Evolutionary conservation across 2,888 invertebrate species (phyloP).

Genomic region (Sinodicranocentrus sp.): DNA sequence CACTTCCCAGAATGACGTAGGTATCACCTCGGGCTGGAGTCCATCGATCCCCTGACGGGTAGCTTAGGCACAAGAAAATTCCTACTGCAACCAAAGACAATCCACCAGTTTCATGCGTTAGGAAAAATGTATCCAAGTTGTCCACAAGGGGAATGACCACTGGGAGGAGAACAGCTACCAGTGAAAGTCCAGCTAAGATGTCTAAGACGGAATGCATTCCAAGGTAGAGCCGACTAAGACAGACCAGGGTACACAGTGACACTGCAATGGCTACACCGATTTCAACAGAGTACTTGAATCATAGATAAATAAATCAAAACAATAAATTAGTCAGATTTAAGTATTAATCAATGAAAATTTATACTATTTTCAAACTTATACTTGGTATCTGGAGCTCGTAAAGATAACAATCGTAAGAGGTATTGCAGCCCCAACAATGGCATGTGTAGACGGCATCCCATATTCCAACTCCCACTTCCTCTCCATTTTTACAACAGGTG

Average conservation of each 20-base stretch:
- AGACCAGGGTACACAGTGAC: conserved; percentile 86
- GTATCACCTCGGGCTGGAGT: conserved; percentile 96
- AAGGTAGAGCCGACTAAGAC: conserved; percentile 91
- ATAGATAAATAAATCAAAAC: background rate
- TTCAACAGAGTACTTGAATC: conserved; percentile 79
- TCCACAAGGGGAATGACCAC: conserved; percentile 88
- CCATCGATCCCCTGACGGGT: conserved; percentile 90
- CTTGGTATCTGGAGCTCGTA: conserved; percentile 88
- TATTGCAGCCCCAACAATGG: conserved; percentile 90
- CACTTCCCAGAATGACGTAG: conserved; percentile 90
- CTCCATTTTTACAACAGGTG: conserved; percentile 90
- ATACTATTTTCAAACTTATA: conserved; percentile 64
- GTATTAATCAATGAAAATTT: background rate
- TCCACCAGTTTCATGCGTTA: conserved; percentile 81
- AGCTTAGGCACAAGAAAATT: conserved; percentile 84
- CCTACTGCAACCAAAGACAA: conserved; percentile 80
- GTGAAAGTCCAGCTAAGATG: conserved; percentile 87
- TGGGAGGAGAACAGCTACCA: conserved; percentile 85
- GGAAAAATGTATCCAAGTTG: conserved; percentile 84
- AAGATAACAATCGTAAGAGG: conserved; percentile 91
- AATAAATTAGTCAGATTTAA: conserved; percentile 76
- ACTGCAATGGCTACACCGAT: conserved; percentile 79
- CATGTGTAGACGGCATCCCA: conserved; percentile 97
- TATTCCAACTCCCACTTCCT: conserved; percentile 94
- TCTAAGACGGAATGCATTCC: conserved; percentile 97